These are phyloP conservation scores for Sebastes miniatus DNA, from an alignment of 2,797 vertebrate genomes.

Conservation along the genomic window DNA sequence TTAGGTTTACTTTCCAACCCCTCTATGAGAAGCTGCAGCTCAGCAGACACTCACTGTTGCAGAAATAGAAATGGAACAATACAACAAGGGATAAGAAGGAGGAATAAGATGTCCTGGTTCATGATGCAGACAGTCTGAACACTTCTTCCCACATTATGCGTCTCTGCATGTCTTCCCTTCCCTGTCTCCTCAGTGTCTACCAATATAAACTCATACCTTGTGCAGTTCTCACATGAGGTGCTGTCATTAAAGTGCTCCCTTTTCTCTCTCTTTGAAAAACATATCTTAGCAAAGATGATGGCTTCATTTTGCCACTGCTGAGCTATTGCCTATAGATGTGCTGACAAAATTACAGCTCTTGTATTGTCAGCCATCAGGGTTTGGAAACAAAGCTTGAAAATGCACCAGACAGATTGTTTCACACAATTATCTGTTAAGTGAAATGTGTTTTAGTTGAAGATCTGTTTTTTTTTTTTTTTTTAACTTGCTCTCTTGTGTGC, in stretches of 20 bases:
- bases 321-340: constrained; percentile 3
- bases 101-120: constrained; percentile 15
- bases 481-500: background rate
- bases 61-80: constrained; percentile 22
- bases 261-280: constrained; percentile 6
- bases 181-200: background rate
- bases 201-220: background rate
- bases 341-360: constrained; percentile 9
- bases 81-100: background rate
- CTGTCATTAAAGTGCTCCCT: background rate
- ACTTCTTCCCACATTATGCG: background rate
- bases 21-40: background rate
- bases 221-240: background rate
- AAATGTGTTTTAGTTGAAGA: background rate
- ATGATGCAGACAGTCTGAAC: constrained; percentile 10
- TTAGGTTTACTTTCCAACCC: background rate
- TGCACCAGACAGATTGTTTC: background rate
- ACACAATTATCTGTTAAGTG: background rate
- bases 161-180: background rate
- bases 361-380: background rate
- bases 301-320: constrained; percentile 11
- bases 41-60: background rate
- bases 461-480: background rate
- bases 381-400: background rate
- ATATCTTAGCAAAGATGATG: constrained; percentile 2